Percentiles rank a stretch among this genome's conserved stretches.
These are phyloP conservation scores for Carposina sasakii DNA, from an alignment of 1,140 invertebrate genomes.

Conservation along the genomic window DNA sequence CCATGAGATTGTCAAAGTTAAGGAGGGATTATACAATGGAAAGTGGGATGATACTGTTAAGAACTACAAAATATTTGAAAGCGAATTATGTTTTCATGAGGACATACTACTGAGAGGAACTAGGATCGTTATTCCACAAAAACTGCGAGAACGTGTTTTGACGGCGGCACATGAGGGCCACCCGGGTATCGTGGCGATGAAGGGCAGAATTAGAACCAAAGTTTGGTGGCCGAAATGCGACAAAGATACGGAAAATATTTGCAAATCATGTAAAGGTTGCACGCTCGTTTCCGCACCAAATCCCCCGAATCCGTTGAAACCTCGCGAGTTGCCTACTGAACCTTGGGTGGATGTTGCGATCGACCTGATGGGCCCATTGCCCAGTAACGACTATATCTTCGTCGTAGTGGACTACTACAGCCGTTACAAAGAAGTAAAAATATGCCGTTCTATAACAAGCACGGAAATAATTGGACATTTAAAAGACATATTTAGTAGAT, in stretches of 20 bases:
- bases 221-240: constrained; percentile 61
- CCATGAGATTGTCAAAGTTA: background rate
- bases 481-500: constrained; percentile 18
- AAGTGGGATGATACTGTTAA: background rate
- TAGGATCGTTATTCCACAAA: constrained; percentile 28
- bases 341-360: constrained; percentile 23
- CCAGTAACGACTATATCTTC: constrained; percentile 17
- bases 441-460: constrained; percentile 7
- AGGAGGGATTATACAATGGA: background rate
- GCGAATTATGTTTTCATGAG: constrained; percentile 1
- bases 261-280: constrained; percentile 57
- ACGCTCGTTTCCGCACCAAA: constrained; percentile 20
- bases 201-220: constrained; percentile 57
- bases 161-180: constrained; percentile 43
- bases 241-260: constrained; percentile 46
- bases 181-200: constrained; percentile 51
- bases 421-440: constrained; percentile 13
- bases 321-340: constrained; percentile 18
- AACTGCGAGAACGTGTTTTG: constrained; percentile 24
- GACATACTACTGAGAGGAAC: background rate
- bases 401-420: constrained; percentile 15
- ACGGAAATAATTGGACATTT: constrained; percentile 12
- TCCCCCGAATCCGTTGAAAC: constrained; percentile 20
- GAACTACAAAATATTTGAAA: constrained; percentile 3
- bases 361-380: constrained; percentile 21